Evolutionary conservation across 2,888 invertebrate species (phyloP).

Genomic region (Stratiomys singularior): DNA sequence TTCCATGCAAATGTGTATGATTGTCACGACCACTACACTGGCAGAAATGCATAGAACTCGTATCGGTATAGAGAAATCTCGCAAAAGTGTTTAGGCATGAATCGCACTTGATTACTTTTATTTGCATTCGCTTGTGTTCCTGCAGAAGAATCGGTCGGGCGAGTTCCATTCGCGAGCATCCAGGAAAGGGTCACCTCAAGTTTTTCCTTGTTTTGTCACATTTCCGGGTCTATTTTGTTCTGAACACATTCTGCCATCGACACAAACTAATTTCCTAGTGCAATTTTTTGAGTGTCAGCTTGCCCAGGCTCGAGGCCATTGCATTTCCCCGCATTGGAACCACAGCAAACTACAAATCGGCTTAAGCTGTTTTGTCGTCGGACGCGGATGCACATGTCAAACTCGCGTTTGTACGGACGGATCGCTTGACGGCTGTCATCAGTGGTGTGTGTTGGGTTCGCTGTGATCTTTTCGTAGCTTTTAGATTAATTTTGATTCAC

Average conservation of each 20-base stretch:
- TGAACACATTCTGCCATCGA: neutral
- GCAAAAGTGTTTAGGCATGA: neutral
- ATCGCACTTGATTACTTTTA: neutral
- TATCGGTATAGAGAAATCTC: neutral
- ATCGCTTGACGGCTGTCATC: constrained; percentile 24
- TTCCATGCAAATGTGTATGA: neutral
- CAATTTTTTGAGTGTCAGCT: constrained; percentile 24
- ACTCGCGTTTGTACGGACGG: neutral
- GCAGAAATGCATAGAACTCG: neutral
- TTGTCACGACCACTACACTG: constrained; percentile 14
- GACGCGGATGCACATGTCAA: constrained; percentile 42
- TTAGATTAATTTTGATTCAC: neutral
- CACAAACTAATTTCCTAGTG: constrained; percentile 32
- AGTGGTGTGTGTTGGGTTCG: constrained; percentile 25
- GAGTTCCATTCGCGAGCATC: constrained; percentile 17
- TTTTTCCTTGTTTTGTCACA: constrained; percentile 18
- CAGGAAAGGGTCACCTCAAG: neutral
- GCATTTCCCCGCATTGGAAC: neutral
- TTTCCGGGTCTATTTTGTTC: neutral
- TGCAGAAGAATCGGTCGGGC: constrained; percentile 42
- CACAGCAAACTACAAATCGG: neutral
- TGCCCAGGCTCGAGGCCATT: neutral
- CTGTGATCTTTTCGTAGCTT: neutral
- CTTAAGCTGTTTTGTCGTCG: neutral
- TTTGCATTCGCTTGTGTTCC: constrained; percentile 36